Percentiles rank a stretch among this genome's conserved stretches.
phyloP scores from a whole-genome alignment of 30 jellyfish, hydroid and myxozoan genomes.

The Aurelia coerulea region DNA sequence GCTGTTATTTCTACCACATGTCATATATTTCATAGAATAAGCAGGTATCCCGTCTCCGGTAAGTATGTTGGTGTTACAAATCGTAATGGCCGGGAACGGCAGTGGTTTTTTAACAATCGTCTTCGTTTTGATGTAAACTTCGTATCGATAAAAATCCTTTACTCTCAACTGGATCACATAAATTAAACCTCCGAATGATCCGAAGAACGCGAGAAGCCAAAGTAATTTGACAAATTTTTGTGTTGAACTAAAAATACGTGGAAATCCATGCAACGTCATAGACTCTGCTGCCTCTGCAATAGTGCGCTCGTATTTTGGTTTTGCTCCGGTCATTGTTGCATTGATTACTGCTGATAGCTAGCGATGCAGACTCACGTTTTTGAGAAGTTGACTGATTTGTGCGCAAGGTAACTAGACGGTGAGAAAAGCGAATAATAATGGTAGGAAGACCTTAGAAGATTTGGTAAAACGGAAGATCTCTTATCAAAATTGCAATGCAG shows the following conservation, averaged over 20 bases:
- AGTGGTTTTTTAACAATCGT: slow-evolving; percentile 26
- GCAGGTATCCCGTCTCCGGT: not conserved
- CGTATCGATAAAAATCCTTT: slow-evolving; percentile 10
- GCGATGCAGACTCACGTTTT: no score
- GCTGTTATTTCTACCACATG: not conserved
- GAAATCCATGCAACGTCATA: slow-evolving; percentile 35
- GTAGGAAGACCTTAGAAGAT: no score
- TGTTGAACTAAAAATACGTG: slow-evolving; percentile 18
- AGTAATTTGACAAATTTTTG: not conserved
- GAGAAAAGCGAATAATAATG: no score
- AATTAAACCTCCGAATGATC: not conserved
- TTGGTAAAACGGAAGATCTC: no score
- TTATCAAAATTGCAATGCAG: no score
- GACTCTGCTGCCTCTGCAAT: slow-evolving; percentile 31
- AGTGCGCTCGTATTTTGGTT: no score
- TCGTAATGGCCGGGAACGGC: slow-evolving; percentile 47
- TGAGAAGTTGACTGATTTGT: no score
- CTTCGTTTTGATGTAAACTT: slow-evolving; percentile 23
- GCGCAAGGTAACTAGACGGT: no score
- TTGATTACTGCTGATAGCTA: no score
- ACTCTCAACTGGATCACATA: slow-evolving; percentile 1
- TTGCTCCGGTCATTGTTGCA: no score
- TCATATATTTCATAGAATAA: not conserved
- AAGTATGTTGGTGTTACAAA: slow-evolving; percentile 40
- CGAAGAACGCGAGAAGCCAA: slow-evolving; percentile 29